Evolutionary conservation across 2,113 vertebrate species (phyloP).

Genomic region (Chaenogobius annularis): DNA sequence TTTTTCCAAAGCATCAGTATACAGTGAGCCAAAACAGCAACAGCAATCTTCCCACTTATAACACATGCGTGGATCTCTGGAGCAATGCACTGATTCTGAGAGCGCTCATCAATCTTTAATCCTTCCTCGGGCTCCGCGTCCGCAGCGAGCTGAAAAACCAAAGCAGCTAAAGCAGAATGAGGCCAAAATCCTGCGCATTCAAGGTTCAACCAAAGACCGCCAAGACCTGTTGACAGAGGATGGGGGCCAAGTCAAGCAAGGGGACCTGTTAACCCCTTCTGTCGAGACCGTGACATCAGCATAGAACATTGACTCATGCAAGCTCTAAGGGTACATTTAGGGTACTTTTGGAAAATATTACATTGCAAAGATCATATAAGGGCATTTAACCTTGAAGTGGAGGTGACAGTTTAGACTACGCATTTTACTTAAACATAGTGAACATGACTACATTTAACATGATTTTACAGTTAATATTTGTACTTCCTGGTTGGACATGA

Average conservation of each 20-base stretch:
- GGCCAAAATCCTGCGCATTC: conserved; percentile 51
- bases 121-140: conserved; percentile 62
- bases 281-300: conserved; percentile 19
- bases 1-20: conserved; percentile 58
- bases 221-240: conserved; percentile 62
- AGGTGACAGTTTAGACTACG: no score
- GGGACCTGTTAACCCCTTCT: conserved; percentile 49
- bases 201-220: conserved; percentile 65
- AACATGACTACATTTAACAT: no score
- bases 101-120: conserved; percentile 77
- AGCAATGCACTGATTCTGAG: conserved; percentile 76
- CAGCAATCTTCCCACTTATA: conserved; percentile 68
- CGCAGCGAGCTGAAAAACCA: conserved; percentile 56
- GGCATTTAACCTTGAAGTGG: no score
- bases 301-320: not conserved
- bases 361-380: no score
- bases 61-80: conserved; percentile 68
- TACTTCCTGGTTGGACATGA: no score
- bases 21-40: conserved; percentile 64
- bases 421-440: no score
- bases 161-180: conserved; percentile 54
- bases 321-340: no score
- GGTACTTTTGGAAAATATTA: no score
- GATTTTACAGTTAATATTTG: no score
- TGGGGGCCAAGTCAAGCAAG: conserved; percentile 49